Percentiles rank a stretch among this genome's conserved stretches.
These are phyloP conservation scores for Oreochromis aureus DNA, from an alignment of 2,113 vertebrate species.

Conservation along the genomic window DNA sequence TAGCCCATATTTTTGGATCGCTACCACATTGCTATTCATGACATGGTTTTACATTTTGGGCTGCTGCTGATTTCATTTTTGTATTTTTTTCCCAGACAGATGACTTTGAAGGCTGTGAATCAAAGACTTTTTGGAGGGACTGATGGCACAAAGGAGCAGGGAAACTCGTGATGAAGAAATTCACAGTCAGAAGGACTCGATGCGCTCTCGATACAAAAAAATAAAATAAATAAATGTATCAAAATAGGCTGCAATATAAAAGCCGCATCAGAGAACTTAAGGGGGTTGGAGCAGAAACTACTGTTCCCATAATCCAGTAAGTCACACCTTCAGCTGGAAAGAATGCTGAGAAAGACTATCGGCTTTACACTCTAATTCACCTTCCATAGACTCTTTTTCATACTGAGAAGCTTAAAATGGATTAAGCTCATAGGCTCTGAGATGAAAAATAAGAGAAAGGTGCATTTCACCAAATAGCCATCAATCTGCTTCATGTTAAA, in stretches of 20 bases:
- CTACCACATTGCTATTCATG: conserved; percentile 20
- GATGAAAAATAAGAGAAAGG: conserved; percentile 55
- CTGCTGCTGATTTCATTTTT: not conserved
- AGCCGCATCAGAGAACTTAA: conserved; percentile 42
- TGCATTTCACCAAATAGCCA: conserved; percentile 38
- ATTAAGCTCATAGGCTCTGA: conserved; percentile 42
- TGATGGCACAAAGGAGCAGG: not conserved
- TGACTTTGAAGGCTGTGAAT: conserved; percentile 38
- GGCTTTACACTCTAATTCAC: conserved; percentile 61
- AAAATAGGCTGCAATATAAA: conserved; percentile 52
- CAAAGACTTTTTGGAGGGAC: conserved; percentile 1
- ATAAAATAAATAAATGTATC: not conserved
- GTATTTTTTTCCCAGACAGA: not conserved
- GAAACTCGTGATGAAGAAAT: conserved; percentile 33
- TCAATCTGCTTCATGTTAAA: conserved; percentile 49
- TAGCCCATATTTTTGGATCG: conserved; percentile 3
- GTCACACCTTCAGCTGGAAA: conserved; percentile 64
- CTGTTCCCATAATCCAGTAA: conserved; percentile 67
- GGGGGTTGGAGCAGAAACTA: conserved; percentile 48
- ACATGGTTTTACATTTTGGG: not conserved
- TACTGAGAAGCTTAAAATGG: conserved; percentile 55
- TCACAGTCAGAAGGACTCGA: conserved; percentile 35
- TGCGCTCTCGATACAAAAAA: conserved; percentile 26
- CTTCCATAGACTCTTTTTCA: conserved; percentile 50
- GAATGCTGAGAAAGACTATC: conserved; percentile 52